These are phyloP conservation scores for Cactoblastis cactorum DNA, from an alignment of 2,888 invertebrate genomes.

Conservation along the genomic window DNA sequence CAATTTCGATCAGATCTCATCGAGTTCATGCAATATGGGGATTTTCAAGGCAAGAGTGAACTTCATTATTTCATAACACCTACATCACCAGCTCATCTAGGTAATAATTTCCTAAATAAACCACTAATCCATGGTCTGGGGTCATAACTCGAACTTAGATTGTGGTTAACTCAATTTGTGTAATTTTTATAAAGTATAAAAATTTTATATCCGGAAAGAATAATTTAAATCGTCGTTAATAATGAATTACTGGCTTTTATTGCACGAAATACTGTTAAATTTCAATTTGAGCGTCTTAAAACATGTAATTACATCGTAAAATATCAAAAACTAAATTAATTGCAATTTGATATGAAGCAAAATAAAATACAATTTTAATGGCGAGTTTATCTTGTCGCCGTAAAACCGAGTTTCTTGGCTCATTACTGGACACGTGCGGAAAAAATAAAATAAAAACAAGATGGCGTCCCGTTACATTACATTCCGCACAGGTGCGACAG, in stretches of 20 bases:
- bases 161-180: no score
- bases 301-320: conserved; percentile 3
- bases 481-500: conserved; percentile 40
- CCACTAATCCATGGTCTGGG: no score
- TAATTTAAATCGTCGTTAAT: not conserved
- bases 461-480: conserved; percentile 41
- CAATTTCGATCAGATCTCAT: no score
- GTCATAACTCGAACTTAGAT: no score
- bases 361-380: conserved; percentile 8
- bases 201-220: not conserved
- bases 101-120: no score
- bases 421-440: conserved; percentile 21
- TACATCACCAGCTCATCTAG: no score
- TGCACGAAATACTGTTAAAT: not conserved
- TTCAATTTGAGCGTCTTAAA: not conserved
- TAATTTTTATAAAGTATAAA: not conserved
- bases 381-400: conserved; percentile 3
- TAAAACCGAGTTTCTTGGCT: conserved; percentile 21
- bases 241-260: not conserved
- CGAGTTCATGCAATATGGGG: no score
- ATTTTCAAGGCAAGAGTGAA: no score
- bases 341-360: conserved; percentile 1
- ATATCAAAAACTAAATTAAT: not conserved
- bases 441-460: conserved; percentile 23
- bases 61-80: no score